Percentiles rank a stretch among this genome's conserved stretches.
These are phyloP conservation scores for Ladona fulva DNA, from an alignment of 1,140 invertebrate species.

Conservation along the genomic window DNA sequence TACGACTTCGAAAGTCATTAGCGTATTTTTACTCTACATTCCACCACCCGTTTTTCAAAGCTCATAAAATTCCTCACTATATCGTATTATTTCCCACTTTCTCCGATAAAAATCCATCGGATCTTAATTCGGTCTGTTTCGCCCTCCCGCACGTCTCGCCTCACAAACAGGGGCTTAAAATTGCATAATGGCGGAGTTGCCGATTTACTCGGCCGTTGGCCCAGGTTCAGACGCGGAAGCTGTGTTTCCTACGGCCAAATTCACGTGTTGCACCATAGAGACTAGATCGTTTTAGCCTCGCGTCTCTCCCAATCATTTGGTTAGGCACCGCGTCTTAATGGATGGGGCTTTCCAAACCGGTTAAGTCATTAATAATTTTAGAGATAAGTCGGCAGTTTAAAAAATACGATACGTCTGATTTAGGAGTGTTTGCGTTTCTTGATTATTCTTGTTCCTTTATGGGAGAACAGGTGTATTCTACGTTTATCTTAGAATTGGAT, in stretches of 20 bases:
- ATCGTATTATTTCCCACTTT: background rate
- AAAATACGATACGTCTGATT: too few relatives aligned
- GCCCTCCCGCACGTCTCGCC: background rate
- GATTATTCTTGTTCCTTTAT: too few relatives aligned
- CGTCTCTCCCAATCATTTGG: background rate
- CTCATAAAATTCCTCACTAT: too few relatives aligned
- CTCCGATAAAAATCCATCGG: background rate
- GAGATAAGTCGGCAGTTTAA: background rate
- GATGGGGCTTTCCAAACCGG: background rate
- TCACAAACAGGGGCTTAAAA: background rate
- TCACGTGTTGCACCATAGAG: background rate
- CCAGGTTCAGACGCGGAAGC: background rate
- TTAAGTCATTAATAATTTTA: background rate
- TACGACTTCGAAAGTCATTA: too few relatives aligned
- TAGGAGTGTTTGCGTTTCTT: too few relatives aligned
- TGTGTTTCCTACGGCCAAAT: background rate
- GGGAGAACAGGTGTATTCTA: too few relatives aligned
- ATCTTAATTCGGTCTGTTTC: background rate
- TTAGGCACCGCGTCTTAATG: background rate
- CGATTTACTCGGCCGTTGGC: background rate
- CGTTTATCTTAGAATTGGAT: too few relatives aligned
- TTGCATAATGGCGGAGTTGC: background rate
- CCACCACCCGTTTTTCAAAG: too few relatives aligned
- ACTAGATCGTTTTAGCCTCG: background rate
- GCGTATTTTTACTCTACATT: too few relatives aligned